Conservation (phyloP, 2,888 invertebrate species). For the Ochropleura leucogaster region DNA sequence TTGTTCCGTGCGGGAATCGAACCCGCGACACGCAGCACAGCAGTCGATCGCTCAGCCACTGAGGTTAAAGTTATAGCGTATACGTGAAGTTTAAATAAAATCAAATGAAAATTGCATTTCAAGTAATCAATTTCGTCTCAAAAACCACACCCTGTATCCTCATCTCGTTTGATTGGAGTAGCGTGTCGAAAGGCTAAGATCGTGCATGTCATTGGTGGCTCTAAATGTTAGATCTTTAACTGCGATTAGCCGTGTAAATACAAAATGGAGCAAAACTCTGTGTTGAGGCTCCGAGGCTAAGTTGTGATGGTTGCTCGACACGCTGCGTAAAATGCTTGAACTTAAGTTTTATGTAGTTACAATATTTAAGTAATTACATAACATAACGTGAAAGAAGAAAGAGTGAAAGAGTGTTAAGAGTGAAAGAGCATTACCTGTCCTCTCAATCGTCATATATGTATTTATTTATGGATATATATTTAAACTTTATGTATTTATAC, state of each 20-base stretch:
- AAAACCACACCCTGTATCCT: slow-evolving; percentile 69
- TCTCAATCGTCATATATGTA: no score
- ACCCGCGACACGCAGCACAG: no score
- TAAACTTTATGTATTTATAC: no score
- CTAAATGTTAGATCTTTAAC: slow-evolving; percentile 83
- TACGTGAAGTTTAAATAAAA: not conserved
- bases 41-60: no score
- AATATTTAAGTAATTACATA: no score
- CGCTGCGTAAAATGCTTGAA: not conserved
- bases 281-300: slow-evolving; percentile 3
- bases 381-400: no score
- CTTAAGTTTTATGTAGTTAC: not conserved
- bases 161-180: slow-evolving; percentile 68
- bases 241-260: slow-evolving; percentile 84
- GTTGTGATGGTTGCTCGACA: slow-evolving; percentile 21
- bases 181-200: slow-evolving; percentile 76
- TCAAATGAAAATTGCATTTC: not conserved
- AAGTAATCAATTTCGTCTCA: not conserved
- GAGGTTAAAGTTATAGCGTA: no score
- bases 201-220: slow-evolving; percentile 85
- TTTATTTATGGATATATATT: no score
- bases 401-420: no score
- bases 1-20: no score
- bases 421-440: no score
- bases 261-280: slow-evolving; percentile 73